Percentiles rank a stretch among this genome's conserved stretches.
Evolutionary conservation across 37 sponge, comb jelly and placozoan genomes (phyloP).

Genomic region (Bolinopsis microptera): DNA sequence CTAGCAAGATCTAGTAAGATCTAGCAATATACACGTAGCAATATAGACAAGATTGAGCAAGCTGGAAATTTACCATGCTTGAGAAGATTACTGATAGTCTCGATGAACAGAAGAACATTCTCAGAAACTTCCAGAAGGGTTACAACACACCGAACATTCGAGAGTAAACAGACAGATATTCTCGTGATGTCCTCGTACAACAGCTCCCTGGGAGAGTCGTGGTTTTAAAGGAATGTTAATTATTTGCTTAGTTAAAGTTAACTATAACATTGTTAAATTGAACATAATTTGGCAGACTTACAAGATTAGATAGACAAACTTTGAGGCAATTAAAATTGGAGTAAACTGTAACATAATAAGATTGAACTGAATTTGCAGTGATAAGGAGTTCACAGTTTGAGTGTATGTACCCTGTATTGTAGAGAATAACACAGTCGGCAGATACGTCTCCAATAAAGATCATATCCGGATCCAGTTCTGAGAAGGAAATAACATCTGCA

Average conservation of each 20-base stretch:
- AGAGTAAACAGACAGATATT: background rate
- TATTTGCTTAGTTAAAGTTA: no score
- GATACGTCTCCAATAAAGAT: background rate
- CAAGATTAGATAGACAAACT: no score
- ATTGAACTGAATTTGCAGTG: no score
- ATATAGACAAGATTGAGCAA: no score
- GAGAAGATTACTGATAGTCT: background rate
- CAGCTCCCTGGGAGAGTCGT: background rate
- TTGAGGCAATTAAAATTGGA: no score
- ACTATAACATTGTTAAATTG: no score
- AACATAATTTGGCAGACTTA: no score
- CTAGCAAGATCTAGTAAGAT: no score
- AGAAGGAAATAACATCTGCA: background rate
- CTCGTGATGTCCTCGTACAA: background rate
- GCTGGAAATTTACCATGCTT: background rate
- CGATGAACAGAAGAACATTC: background rate
- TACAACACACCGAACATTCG: background rate
- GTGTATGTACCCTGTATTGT: conserved; percentile 4
- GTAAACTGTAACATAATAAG: no score
- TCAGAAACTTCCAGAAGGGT: background rate
- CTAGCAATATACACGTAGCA: no score
- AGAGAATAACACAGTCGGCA: background rate
- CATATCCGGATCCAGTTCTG: background rate
- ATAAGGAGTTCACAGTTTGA: no score
- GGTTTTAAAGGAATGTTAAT: no score